Base-by-base conservation (phyloP, 1,140 invertebrate genomes). In the Asbolus verrucosus region DNA sequence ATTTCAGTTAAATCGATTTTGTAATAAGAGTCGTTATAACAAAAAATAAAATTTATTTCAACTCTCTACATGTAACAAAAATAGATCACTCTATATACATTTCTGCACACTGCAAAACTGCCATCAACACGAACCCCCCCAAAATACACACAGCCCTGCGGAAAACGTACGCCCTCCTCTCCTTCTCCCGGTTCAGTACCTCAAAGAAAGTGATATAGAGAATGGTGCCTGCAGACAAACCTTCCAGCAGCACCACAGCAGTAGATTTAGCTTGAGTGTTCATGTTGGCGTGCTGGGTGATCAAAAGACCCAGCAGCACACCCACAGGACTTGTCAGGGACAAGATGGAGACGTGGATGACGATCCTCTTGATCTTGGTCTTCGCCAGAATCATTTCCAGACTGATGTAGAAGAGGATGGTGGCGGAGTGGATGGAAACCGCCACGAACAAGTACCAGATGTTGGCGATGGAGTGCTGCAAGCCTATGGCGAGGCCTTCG, bases 401-500 rank as follows among this genome's bases (percentile, higher is more conserved):
- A 0, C 89, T 88, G 6, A 90, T 87, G 76, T 87, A 89, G 73
- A 90, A 90, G 0, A 90, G 85, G 61, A 93, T 90, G 1, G 92
- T 90, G 15, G 90, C 83, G 71, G 92, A 93, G 79, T 93, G 92
- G 1, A 91, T 88, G 2, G 89, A 87, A 15, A 93, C 87, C 0
- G 91, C 91, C 0, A 86, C 84, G 31, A 91, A 90, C n/a, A 92
- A 79, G 36, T 90, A 88, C 76, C 89, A 87, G 6, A 92, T 86
- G 41, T 88, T 88, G 0, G 81, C 75, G 0, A 85, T 75, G 1
- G 85, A 85, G 1, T 82, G 82, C 75, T 93, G 91, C 0, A 94
- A 80, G 1, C 93, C 93, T 11, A 94, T 90, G 0, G 93, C 91
- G 50, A 94, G 81, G 0, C 92, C 92, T 82, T 94, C 92, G 77